phyloP scores from a whole-genome alignment of 92 coral and sea anemone genomes.

The Muricea muricata region DNA sequence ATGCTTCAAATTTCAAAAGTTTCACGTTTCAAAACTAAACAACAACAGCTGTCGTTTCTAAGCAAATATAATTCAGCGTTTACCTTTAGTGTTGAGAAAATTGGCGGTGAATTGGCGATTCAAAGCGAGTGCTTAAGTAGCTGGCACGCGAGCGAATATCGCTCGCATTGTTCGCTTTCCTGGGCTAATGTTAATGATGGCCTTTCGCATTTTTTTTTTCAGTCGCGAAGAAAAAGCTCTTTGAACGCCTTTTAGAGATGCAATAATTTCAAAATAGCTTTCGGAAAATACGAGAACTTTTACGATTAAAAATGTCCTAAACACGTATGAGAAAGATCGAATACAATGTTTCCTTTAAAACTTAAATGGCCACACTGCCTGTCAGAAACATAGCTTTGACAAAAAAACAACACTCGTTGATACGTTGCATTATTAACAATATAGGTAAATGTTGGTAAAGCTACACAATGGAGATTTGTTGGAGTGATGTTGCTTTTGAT shows the following conservation, averaged over 20 bases:
- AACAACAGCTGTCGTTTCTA: background rate
- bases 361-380: too few relatives aligned
- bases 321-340: too few relatives aligned
- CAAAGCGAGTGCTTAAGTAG: background rate
- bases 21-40: background rate
- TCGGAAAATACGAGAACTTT: background rate
- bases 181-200: background rate
- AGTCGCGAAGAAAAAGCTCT: background rate
- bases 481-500: too few relatives aligned
- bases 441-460: too few relatives aligned
- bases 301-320: too few relatives aligned
- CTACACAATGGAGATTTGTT: too few relatives aligned
- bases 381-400: too few relatives aligned
- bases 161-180: background rate
- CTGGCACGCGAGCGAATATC: background rate
- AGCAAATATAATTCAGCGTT: background rate
- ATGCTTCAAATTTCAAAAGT: too few relatives aligned
- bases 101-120: background rate
- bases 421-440: too few relatives aligned
- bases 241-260: background rate
- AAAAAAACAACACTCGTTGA: too few relatives aligned
- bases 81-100: background rate
- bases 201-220: background rate
- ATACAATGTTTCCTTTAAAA: too few relatives aligned
- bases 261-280: background rate